A percentile compares a stretch with the other conserved stretches of the same genome.
phyloP scores from a whole-genome alignment of 2,888 invertebrate species.

The Drosophila putrida region DNA sequence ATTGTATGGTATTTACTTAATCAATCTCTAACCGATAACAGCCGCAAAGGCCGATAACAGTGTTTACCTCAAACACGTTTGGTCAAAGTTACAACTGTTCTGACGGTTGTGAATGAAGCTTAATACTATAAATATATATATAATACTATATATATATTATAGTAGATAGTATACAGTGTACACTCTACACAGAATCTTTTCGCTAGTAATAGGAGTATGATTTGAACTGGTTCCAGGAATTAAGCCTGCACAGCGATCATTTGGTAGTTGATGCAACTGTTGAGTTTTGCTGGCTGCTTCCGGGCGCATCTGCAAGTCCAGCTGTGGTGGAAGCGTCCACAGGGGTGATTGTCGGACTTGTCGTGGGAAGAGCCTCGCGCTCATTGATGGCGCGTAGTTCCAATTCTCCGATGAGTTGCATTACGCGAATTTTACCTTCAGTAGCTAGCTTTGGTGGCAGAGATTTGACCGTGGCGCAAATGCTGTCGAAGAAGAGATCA shows the following conservation, averaged over 20 bases:
- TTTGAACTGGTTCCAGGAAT: constrained; percentile 45
- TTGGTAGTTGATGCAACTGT: constrained; percentile 77
- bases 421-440: constrained; percentile 74
- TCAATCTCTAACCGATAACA: constrained; percentile 35
- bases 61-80: constrained; percentile 4
- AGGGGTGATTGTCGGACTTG: neutral
- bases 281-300: constrained; percentile 69
- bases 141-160: constrained; percentile 17
- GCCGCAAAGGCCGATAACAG: constrained; percentile 27
- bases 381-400: constrained; percentile 68
- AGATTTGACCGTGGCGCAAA: constrained; percentile 71
- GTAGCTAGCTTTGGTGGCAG: constrained; percentile 74
- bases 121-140: constrained; percentile 22
- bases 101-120: constrained; percentile 43
- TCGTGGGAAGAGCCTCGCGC: constrained; percentile 46
- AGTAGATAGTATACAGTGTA: constrained; percentile 9
- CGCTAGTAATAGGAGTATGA: constrained; percentile 28
- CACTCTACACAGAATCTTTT: constrained; percentile 5
- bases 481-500: constrained; percentile 75
- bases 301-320: constrained; percentile 42
- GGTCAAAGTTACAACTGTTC: constrained; percentile 8
- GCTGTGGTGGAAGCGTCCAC: constrained; percentile 11
- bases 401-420: constrained; percentile 71
- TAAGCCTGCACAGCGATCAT: constrained; percentile 26
- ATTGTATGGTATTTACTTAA: constrained; percentile 43